These are phyloP conservation scores for Catharus fuscescens DNA, from an alignment of 2,113 vertebrate genomes.

Conservation along the genomic window DNA sequence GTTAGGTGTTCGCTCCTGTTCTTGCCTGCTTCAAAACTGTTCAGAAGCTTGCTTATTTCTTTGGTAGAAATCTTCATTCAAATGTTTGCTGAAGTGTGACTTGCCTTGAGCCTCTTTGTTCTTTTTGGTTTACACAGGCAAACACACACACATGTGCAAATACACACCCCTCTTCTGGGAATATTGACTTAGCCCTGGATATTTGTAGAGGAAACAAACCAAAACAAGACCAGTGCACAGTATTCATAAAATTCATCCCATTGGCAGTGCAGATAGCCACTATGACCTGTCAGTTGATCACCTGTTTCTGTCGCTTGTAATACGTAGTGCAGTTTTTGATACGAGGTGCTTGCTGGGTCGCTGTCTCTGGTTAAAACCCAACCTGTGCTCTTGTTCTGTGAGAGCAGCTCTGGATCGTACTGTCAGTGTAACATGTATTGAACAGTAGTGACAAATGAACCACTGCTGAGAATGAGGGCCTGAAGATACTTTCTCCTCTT, in stretches of 20 bases:
- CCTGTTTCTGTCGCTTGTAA: neutral
- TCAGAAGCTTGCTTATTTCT: neutral
- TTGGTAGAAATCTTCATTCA: neutral
- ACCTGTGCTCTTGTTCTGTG: neutral
- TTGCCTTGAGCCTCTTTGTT: neutral
- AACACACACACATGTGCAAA: neutral
- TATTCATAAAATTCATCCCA: neutral
- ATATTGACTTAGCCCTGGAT: neutral
- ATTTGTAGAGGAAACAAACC: constrained; percentile 4
- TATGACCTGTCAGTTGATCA: fast-evolving
- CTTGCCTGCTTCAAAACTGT: neutral
- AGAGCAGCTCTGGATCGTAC: neutral
- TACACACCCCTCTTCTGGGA: neutral
- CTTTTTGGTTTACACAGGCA: neutral
- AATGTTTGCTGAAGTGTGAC: neutral
- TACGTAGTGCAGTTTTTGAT: neutral
- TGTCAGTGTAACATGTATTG: neutral
- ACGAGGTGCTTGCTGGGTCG: neutral
- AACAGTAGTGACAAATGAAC: neutral
- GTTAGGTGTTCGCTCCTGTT: neutral
- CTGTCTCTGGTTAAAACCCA: neutral
- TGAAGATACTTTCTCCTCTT: constrained; percentile 7
- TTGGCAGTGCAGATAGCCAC: neutral
- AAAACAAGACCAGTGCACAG: neutral
- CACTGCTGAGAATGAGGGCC: neutral